Base-by-base conservation (phyloP, 1,140 invertebrate species). In the Drosophila repleta region DNA sequence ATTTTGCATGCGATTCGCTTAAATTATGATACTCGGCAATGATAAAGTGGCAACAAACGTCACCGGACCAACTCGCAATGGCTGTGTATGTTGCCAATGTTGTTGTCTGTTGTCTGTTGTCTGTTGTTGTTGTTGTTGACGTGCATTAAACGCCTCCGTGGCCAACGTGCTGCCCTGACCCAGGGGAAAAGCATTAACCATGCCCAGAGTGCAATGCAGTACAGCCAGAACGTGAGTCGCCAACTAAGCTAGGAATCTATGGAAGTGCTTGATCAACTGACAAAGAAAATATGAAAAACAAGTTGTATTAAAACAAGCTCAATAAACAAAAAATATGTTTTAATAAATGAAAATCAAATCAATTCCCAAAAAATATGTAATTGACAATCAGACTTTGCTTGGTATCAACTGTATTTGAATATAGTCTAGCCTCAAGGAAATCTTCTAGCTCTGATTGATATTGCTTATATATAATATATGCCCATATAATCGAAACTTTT, bases 11-110 rank as follows among this genome's bases (percentile, higher is more conserved):
- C 53, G 57, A 80, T 73, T 85, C 85, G 75, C 61, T 73, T 87
- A 88, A 87, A 88, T 87, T 87, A 87, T 88, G 82, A 87, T 87
- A 65, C 82, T 71, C 67, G 75, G 66, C 56, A 65, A 77, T 87
- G 82, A 87, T 87, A 87, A 87, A 87, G 83, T 82, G 83, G 52
- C 82, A 63, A 87, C 76, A 84, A 84, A 74, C 74, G 81, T 80
- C 82, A 69, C 52, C 75, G 74, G 55, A 51, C 71, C 56, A 63
- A 66, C 56, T 74, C 76, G 21, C 70, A 85, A 80, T 80, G 72
- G 79, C 60, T 66, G 24, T 45, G 55, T 20, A 37, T 37, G 24
- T 61, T 46, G 55, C 46, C 29, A 5, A 29, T 29, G 8, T 7
- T 29, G 29, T 29, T 1, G 29, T n/a, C n/a, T n/a, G n/a, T n/a